Evolutionary conservation across 2,888 invertebrate genomes (phyloP).

Genomic region (Seladonia tumulorum): DNA sequence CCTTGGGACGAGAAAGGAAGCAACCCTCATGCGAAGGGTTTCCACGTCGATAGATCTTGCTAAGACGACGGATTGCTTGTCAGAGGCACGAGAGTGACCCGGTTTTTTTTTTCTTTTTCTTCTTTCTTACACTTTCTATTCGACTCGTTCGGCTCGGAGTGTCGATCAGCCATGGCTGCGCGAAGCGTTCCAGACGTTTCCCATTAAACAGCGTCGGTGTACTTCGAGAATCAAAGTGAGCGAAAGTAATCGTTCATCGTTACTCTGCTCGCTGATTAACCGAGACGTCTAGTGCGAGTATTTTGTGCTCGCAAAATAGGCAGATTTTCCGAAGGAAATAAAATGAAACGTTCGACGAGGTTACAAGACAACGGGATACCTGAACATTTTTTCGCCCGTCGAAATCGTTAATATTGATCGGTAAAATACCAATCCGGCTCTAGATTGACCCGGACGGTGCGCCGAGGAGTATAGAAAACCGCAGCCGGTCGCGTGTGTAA

Average conservation of each 20-base stretch:
- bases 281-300: neutral
- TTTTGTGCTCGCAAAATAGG: neutral
- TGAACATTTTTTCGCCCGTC: neutral
- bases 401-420: neutral
- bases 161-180: neutral
- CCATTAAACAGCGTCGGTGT: neutral
- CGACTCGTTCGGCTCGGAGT: neutral
- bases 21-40: neutral
- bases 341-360: neutral
- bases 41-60: neutral
- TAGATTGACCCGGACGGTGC: neutral
- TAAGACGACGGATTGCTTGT: slow-evolving; percentile 9
- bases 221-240: neutral
- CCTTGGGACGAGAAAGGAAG: neutral
- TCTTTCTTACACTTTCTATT: neutral
- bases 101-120: neutral
- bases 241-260: neutral
- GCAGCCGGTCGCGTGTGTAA: slow-evolving; percentile 2
- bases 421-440: neutral
- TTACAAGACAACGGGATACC: neutral
- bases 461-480: slow-evolving; percentile 8
- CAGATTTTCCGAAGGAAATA: too few species aligned
- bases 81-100: neutral
- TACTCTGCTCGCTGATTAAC: neutral
- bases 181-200: neutral